Conservation (phyloP, 1,140 invertebrate genomes). For the Brachionus rotundiformis region DNA sequence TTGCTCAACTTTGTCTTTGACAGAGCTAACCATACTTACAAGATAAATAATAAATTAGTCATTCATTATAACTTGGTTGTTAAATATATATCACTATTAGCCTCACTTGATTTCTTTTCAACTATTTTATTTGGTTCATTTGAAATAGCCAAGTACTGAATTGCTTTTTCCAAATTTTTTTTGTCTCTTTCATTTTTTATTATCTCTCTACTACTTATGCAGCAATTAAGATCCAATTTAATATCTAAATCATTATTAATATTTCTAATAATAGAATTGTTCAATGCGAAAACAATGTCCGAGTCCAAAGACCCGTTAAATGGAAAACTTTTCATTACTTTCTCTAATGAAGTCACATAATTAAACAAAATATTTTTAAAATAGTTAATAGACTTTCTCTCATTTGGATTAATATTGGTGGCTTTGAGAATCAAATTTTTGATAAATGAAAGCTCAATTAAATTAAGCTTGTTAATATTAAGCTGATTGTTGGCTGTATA, state of each 20-base stretch:
- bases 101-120: not conserved
- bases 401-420: slow-evolving; percentile 8
- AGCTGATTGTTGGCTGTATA: slow-evolving; percentile 1
- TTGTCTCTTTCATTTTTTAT: not conserved
- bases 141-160: not conserved
- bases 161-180: not conserved
- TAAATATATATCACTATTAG: not conserved
- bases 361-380: slow-evolving; percentile 15
- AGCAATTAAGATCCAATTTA: not conserved
- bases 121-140: not conserved
- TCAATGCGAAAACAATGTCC: not conserved
- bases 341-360: not conserved
- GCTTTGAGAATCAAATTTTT: slow-evolving; percentile 27
- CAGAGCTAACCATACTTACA: too few species aligned
- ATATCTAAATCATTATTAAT: not conserved
- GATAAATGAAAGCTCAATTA: not conserved
- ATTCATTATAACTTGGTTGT: not conserved
- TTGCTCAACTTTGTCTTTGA: too few species aligned
- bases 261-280: not conserved
- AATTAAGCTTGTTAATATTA: not conserved
- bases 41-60: too few species aligned
- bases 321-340: not conserved
- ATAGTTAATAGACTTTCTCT: not conserved
- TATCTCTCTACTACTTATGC: not conserved
- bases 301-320: not conserved